A percentile compares a stretch with the other conserved stretches of the same genome.
These are phyloP conservation scores for Sebastes aleutianus DNA, from an alignment of 2,797 vertebrate species.

Conservation along the genomic window DNA sequence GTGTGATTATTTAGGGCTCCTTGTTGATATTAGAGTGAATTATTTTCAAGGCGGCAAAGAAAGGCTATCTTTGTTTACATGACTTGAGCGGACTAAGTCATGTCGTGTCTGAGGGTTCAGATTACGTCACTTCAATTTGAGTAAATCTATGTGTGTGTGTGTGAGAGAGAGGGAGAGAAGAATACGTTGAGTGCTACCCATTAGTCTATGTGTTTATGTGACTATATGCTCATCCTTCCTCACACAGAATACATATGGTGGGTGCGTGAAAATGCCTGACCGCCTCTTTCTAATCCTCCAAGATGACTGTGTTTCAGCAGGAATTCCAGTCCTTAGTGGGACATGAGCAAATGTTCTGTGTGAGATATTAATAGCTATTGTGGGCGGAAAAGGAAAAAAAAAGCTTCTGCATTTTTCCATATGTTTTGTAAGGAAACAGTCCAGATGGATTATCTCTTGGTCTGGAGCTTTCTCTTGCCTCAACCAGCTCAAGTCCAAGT, in stretches of 20 bases:
- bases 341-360: constrained; percentile 70
- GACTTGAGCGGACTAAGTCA: constrained; percentile 44
- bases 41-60: constrained; percentile 42
- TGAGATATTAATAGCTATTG: constrained; percentile 79
- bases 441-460: constrained; percentile 81
- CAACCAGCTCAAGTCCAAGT: constrained; percentile 64
- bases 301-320: constrained; percentile 67
- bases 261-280: constrained; percentile 59
- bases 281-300: constrained; percentile 54
- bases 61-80: constrained; percentile 55
- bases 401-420: constrained; percentile 77
- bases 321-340: constrained; percentile 77
- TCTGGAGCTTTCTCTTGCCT: constrained; percentile 59
- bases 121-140: constrained; percentile 57
- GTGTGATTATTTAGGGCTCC: constrained; percentile 63
- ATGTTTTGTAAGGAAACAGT: constrained; percentile 81
- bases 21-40: constrained; percentile 58
- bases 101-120: constrained; percentile 47
- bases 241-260: constrained; percentile 41
- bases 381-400: constrained; percentile 72
- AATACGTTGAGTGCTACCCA: constrained; percentile 21
- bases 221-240: constrained; percentile 29
- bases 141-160: constrained; percentile 30
- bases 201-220: constrained; percentile 52
- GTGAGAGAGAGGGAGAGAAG: neutral